Conservation (phyloP, 2,888 invertebrate species). For the Luffia ferchaultella region DNA sequence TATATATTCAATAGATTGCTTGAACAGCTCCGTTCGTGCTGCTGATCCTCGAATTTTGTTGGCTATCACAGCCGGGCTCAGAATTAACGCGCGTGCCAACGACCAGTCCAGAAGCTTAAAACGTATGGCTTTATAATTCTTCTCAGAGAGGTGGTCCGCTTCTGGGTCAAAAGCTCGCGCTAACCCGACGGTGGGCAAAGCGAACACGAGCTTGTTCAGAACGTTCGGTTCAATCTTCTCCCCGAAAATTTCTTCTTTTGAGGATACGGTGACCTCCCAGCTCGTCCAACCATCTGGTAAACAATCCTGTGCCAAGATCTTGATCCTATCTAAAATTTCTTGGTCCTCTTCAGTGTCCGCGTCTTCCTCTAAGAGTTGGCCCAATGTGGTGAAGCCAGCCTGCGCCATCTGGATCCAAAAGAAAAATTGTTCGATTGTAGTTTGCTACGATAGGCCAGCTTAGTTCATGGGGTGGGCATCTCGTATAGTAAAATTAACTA, state of each 20-base stretch:
- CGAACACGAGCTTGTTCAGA: conserved; percentile 5
- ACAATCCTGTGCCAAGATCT: conserved; percentile 5
- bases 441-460: no score
- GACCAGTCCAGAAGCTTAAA: not conserved
- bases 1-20: not conserved
- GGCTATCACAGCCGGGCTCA: not conserved
- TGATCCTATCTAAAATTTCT: conserved; percentile 4
- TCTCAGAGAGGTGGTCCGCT: not conserved
- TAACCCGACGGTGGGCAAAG: conserved; percentile 2
- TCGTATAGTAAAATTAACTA: no score
- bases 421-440: not conserved
- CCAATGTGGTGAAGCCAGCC: conserved; percentile 1
- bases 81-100: not conserved
- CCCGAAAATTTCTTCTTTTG: conserved; percentile 6
- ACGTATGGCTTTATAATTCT: not conserved
- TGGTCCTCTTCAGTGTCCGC: conserved; percentile 2
- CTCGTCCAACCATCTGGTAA: conserved; percentile 5
- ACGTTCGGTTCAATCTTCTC: not conserved
- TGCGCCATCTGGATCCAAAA: conserved; percentile 2
- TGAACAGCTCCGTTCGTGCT: not conserved
- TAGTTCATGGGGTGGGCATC: no score
- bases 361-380: not conserved
- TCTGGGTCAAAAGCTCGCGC: conserved; percentile 2
- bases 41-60: not conserved
- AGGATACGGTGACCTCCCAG: not conserved